These are phyloP conservation scores for Unio delphinus DNA, from an alignment of 2,888 invertebrate species.

Conservation along the genomic window DNA sequence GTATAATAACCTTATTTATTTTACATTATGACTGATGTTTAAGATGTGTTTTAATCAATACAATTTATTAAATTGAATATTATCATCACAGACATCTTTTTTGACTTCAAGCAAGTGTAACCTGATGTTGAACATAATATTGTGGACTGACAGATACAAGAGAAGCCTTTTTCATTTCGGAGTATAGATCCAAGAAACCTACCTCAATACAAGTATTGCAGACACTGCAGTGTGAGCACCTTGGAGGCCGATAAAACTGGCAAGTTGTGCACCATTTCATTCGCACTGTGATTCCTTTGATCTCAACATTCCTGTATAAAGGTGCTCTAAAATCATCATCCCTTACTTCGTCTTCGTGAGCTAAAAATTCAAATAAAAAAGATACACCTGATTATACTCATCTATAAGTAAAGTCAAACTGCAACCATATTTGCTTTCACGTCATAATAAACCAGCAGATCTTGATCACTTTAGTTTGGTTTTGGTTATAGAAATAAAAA, in stretches of 20 bases:
- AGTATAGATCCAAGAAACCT: slow-evolving; percentile 17
- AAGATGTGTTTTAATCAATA: too few relatives aligned
- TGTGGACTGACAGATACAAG: too few relatives aligned
- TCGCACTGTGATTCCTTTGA: slow-evolving; percentile 97
- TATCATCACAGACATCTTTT: too few relatives aligned
- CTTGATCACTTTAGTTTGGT: too few relatives aligned
- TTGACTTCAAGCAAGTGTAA: too few relatives aligned
- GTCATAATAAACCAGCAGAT: too few relatives aligned
- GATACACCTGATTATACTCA: not conserved
- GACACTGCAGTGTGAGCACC: slow-evolving; percentile 99
- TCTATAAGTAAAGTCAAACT: not conserved
- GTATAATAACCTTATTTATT: too few relatives aligned
- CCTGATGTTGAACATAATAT: too few relatives aligned
- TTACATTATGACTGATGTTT: too few relatives aligned
- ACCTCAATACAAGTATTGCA: slow-evolving; percentile 92
- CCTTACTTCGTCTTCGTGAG: slow-evolving; percentile 73
- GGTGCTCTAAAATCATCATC: slow-evolving; percentile 96
- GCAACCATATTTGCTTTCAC: too few relatives aligned
- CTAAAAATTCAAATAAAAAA: slow-evolving; percentile 36
- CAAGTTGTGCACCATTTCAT: slow-evolving; percentile 99
- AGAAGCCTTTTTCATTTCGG: not conserved
- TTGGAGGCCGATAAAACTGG: slow-evolving; percentile 98
- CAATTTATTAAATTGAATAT: too few relatives aligned
- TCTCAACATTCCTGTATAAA: slow-evolving; percentile 96
- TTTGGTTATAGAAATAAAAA: too few relatives aligned